Percentiles rank a stretch among this genome's conserved stretches.
Evolutionary conservation across 1,140 invertebrate genomes (phyloP).

Genomic region (Eurosta solidaginis): DNA sequence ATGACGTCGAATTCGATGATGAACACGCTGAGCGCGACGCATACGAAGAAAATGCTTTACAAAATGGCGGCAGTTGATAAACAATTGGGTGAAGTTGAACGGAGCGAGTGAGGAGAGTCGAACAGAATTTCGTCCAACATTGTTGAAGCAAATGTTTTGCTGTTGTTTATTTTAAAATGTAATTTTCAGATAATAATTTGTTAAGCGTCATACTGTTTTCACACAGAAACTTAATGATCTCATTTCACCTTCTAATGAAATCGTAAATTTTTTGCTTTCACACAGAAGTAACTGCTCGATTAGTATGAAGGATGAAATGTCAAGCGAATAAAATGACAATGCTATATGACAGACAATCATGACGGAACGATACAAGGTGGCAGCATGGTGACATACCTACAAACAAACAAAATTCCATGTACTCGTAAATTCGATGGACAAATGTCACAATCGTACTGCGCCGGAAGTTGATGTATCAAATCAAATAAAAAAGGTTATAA

Average conservation of each 20-base stretch:
- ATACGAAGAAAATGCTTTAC: slow-evolving; percentile 48
- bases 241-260: too few species aligned
- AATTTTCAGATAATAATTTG: slow-evolving; percentile 6
- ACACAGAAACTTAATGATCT: neutral
- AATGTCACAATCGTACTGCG: too few species aligned
- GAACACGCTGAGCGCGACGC: slow-evolving; percentile 64
- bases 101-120: neutral
- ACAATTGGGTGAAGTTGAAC: neutral
- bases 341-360: too few species aligned
- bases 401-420: too few species aligned
- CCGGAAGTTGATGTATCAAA: too few species aligned
- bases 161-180: neutral
- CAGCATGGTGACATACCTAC: too few species aligned
- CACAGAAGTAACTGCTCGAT: neutral
- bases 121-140: neutral
- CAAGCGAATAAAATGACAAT: too few species aligned
- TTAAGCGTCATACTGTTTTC: neutral
- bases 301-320: too few species aligned
- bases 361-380: too few species aligned
- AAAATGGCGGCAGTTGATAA: slow-evolving; percentile 47
- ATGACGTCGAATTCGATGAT: slow-evolving; percentile 70
- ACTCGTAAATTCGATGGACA: too few species aligned
- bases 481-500: too few species aligned
- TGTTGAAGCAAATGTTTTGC: neutral
- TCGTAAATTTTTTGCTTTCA: neutral